Evolutionary conservation across 2,888 invertebrate species (phyloP).

Genomic region (Leucophenga montana): DNA sequence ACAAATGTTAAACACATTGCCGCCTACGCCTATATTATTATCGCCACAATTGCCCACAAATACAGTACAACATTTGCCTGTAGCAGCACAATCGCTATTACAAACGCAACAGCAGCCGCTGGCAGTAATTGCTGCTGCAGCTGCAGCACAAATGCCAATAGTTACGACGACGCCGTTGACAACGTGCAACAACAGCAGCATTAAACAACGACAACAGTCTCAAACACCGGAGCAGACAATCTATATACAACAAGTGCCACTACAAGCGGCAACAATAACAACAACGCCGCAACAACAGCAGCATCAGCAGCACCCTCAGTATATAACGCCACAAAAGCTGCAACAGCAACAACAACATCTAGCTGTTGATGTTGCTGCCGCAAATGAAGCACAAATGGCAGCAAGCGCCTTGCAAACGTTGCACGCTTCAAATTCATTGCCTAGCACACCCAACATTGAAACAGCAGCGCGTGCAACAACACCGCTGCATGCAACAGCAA

Average conservation of each 20-base stretch:
- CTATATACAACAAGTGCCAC: slow-evolving; percentile 28
- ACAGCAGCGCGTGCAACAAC: slow-evolving; percentile 35
- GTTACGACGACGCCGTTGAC: slow-evolving; percentile 29
- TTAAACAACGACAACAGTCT: slow-evolving; percentile 30
- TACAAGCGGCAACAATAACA: slow-evolving; percentile 33
- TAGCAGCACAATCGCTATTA: slow-evolving; percentile 35
- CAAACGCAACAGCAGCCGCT: slow-evolving; percentile 43
- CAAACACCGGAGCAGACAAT: slow-evolving; percentile 10
- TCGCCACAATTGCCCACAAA: slow-evolving; percentile 54
- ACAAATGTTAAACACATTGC: slow-evolving; percentile 51
- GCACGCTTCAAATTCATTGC: slow-evolving; percentile 43
- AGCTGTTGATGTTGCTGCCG: slow-evolving; percentile 33
- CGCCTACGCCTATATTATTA: slow-evolving; percentile 60
- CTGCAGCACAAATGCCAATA: slow-evolving; percentile 51
- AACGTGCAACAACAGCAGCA: slow-evolving; percentile 36
- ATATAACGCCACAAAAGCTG: slow-evolving; percentile 30
- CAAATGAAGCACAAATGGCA: slow-evolving; percentile 54
- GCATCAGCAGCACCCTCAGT: too few relatives aligned
- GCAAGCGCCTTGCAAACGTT: slow-evolving; percentile 56
- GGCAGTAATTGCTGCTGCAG: slow-evolving; percentile 48
- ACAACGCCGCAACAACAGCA: slow-evolving; percentile 26
- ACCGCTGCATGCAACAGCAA: slow-evolving; percentile 1
- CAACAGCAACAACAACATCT: slow-evolving; percentile 39
- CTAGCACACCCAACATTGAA: slow-evolving; percentile 44
- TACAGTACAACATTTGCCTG: slow-evolving; percentile 19